Base-by-base conservation (phyloP, 1,140 invertebrate genomes). In the Eciton burchellii region DNA sequence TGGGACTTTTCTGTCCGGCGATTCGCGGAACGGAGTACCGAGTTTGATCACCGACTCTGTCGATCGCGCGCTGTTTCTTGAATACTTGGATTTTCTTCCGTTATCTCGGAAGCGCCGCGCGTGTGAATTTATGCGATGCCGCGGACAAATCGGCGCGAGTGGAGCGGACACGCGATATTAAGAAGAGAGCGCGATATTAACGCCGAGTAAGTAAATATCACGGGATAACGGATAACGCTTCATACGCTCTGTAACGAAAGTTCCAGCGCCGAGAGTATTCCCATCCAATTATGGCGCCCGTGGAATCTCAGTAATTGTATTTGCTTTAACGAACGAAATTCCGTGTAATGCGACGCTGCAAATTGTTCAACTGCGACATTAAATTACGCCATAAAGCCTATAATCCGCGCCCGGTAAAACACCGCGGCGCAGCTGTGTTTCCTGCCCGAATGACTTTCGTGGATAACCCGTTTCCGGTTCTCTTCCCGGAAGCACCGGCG, bases 241-340 rank as follows among this genome's bases (percentile, higher is more conserved):
- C 84, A 70, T 82, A 82, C 41, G 70, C 57, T n/a, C n/a, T 62
- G 71, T 74, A 82, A 70, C 77, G 63, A 82, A 82, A 71, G 74
- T 74, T 82, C 71, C 49, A 41, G 35, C 14, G 24, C 16, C 49
- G 45, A 29, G 45, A 29, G 56, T 82, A 83, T 83, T 86, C 81
- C 76, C 73, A 65, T 47, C 41, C 62, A 73, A 84, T 87, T 87
- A 87, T 72, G 73, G 72, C 52, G 52, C 60, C n/a, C 81, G 73
- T 73, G 77, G 77, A 81, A 81, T 74, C 81, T 73, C 81, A 82
- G 70, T 82, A 82, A 82, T 82, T 74, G 70, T 82, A 82, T 82
- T 82, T 74, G 70, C 70, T 82, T 82, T 82, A 82, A 82, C 81
- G 59, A 82, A 82, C 81, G 70, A 82, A 81, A 81, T 73, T 81